These are phyloP conservation scores for Nemoura dubitans DNA, from an alignment of 2,888 invertebrate species.

Conservation along the genomic window DNA sequence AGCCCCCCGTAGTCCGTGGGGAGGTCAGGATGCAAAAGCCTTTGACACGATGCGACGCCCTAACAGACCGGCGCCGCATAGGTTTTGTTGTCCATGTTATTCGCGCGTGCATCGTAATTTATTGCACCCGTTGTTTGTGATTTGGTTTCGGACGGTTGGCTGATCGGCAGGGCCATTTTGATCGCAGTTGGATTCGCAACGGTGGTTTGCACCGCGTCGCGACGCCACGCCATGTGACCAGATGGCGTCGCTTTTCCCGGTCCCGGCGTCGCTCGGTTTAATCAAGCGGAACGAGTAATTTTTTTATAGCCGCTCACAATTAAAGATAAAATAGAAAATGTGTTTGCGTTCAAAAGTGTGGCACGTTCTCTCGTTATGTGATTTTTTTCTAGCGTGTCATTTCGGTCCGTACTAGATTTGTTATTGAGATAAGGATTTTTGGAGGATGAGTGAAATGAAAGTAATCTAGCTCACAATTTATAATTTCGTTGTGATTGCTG, in stretches of 20 bases:
- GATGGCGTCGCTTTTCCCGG: not conserved
- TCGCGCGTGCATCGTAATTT: conserved; percentile 19
- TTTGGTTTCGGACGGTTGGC: not conserved
- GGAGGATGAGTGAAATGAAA: not conserved
- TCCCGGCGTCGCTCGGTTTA: not conserved
- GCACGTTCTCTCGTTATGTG: not conserved
- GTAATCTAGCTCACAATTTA: not conserved
- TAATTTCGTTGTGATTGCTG: conserved; percentile 7
- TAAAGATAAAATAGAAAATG: not conserved
- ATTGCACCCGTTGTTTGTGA: conserved; percentile 8
- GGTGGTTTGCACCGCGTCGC: not conserved
- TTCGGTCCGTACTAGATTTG: not conserved
- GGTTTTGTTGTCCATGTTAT: not conserved
- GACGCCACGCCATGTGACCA: not conserved
- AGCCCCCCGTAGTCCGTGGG: too few species aligned
- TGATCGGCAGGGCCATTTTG: not conserved
- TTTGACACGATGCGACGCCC: conserved; percentile 1
- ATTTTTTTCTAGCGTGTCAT: not conserved
- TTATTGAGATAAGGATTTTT: not conserved
- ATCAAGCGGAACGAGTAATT: not conserved
- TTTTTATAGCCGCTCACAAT: not conserved
- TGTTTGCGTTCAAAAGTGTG: not conserved
- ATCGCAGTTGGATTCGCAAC: not conserved
- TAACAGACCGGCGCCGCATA: not conserved
- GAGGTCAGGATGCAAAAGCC: not conserved